Evolutionary conservation across 2,113 vertebrate genomes (phyloP), one percentile per base, ranked within the genome.

Genomic region (Erythrocercus mccallii): DNA sequence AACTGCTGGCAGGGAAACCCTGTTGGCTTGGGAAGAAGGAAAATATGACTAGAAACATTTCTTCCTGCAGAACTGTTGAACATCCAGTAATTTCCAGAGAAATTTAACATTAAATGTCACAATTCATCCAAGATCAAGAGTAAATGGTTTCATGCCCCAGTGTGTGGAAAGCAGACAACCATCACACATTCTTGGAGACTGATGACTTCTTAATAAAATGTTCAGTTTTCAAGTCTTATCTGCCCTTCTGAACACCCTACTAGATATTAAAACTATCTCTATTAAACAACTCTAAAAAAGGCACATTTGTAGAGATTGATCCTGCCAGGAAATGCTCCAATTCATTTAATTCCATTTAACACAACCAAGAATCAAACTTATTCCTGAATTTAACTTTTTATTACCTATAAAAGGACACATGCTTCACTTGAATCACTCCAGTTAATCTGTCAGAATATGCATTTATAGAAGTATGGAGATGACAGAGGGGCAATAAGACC

Each of bases 31-130:
- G 57, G 74, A 94, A 65, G n/a, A 90, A 90, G 81, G 66, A 79
- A 95, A 95, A 62, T 71, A 70, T 68, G 71, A 94, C 71, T 90
- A 31, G 35, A 61, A 86, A 83, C 35, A 90, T 56, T 81, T 80
- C 38, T 70, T 87, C 37, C 65, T 79, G 45, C 12, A 45, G 54
- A 95, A 61, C 65, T 81, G 57, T 1, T 76, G 56, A 94, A 86
- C 45, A 48, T 33, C 44, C 48, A 78, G 72, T 53, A 92, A 68
- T 64, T 78, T 58, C 44, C 76, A 71, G 28, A 86, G 69, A 68
- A 78, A 74, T 56, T 44, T 66, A 74, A 70, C 22, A 48, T 70
- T 22, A 88, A 80, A 86, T 30, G n/a, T 64, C 54, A 82, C 56
- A 73, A 70, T 64, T 87, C 23, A 76, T 28, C 51, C 38, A 86